A percentile compares a stretch with the other conserved stretches of the same genome.
These are phyloP conservation scores for Coccyzus lansbergi DNA, from an alignment of 2,797 vertebrate species.

Conservation along the genomic window DNA sequence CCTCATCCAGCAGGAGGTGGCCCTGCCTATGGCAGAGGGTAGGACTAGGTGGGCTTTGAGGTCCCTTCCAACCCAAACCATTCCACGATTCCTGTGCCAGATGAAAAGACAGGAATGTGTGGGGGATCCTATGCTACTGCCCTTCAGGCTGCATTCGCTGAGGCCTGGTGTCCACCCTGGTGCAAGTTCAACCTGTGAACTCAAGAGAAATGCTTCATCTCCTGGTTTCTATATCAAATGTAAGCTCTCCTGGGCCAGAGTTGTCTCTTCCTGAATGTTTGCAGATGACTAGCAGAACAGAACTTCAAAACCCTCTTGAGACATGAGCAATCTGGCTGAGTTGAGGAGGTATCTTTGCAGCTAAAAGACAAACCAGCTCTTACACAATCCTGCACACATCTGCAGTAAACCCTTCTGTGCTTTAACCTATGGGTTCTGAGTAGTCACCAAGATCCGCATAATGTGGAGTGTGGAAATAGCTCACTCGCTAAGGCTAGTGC, in stretches of 20 bases:
- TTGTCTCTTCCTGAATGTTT: background rate
- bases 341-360: background rate
- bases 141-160: background rate
- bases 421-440: background rate
- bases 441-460: background rate
- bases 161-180: background rate
- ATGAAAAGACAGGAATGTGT: background rate
- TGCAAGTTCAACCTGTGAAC: background rate
- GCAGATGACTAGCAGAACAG: background rate
- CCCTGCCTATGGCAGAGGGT: too few relatives aligned
- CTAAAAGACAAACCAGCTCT: background rate
- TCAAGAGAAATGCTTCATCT: background rate
- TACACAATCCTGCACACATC: accelerated
- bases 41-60: too few relatives aligned
- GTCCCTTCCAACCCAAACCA: too few relatives aligned
- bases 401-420: background rate
- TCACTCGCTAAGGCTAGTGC: background rate
- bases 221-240: background rate
- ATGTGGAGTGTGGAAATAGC: background rate
- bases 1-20: too few relatives aligned
- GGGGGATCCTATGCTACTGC: background rate
- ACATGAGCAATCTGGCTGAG: background rate
- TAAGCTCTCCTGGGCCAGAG: background rate
- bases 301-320: background rate
- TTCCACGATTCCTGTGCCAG: background rate